Evolutionary conservation across 2,888 invertebrate genomes (phyloP), one percentile per base, ranked within the genome.

Genomic region (Acronicta aceris): DNA sequence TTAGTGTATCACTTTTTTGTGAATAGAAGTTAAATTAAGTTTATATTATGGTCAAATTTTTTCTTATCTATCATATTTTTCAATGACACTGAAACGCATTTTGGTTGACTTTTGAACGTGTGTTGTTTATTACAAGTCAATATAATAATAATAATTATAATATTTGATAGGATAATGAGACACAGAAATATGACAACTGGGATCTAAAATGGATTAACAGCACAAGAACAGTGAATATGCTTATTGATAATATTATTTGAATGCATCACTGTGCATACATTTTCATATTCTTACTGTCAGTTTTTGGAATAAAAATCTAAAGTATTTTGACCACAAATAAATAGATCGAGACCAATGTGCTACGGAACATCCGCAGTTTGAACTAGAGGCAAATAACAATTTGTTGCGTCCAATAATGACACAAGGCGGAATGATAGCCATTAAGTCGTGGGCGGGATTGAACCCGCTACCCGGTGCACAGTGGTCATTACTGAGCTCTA

Each of bases 391-490:
- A 68, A 74, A 72, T 70, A 71, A 74, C 74, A 75, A 80, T 78
- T 78, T 77, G 79, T 76, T 67, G 73, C 61, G 69, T 78, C 66
- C 76, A 76, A 77, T 82, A 82, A 82, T 81, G 78, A 81, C 65
- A 68, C 58, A 59, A 65, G 65, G 60, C 57, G 65, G 76, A 82
- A 84, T 84, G 76, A 84, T 82, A 81, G 77, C 74, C 64, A 82
- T 85, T 83, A 82, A 61, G 66, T 30, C 62, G 82, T 84, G 81
- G 86, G 85, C 81, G 85, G 81, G 80, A 75, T 78, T 73, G 77
- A 81, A 83, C 75, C 74, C 64, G 76, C 81, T 79, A 79, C 79
- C 76, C 74, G 51, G 72, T 64, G 64, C 72, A 76, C 63, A 61
- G 66, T 58, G 64, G 71, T 81, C 72, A 81, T 81, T 78, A 78